phyloP scores from a whole-genome alignment of 2,113 vertebrate species.

The Bubo blakistoni region DNA sequence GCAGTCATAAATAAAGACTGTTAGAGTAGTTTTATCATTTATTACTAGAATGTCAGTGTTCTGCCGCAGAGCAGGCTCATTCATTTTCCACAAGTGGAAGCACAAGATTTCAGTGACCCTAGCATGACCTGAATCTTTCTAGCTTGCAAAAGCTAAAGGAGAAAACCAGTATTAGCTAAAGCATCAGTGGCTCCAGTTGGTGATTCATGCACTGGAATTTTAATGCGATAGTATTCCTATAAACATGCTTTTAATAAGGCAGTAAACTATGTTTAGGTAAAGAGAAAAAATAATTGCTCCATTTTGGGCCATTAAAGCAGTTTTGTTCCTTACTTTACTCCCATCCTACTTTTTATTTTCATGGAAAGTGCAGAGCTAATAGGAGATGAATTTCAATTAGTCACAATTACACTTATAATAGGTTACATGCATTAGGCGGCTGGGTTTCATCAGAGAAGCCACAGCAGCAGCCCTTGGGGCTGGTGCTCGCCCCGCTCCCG shows the following conservation, averaged over 20 bases:
- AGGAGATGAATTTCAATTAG: conserved; percentile 69
- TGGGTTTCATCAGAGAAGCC: not conserved
- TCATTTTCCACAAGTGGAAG: conserved; percentile 59
- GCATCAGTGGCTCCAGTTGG: not conserved
- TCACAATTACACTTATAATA: conserved; percentile 55
- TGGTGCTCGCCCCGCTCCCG: not conserved
- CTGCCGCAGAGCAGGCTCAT: not conserved
- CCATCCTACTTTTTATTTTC: conserved; percentile 58
- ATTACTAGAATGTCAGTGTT: not conserved
- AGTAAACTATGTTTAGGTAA: conserved; percentile 63
- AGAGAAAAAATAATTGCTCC: conserved; percentile 70
- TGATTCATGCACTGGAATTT: conserved; percentile 67
- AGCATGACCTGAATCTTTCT: conserved; percentile 40
- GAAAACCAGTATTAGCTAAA: conserved; percentile 17
- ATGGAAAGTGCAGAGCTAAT: conserved; percentile 40
- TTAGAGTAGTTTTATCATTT: conserved; percentile 21
- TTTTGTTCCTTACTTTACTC: conserved; percentile 52
- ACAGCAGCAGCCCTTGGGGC: not conserved
- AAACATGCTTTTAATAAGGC: conserved; percentile 71
- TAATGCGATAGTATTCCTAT: conserved; percentile 64
- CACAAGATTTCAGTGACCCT: conserved; percentile 55
- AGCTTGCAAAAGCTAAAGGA: conserved; percentile 39
- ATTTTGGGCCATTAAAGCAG: conserved; percentile 64
- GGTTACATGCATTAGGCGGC: not conserved
- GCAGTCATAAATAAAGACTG: conserved; percentile 46